Base-by-base conservation (phyloP, 1,140 invertebrate genomes). In the Hypothenemus hampei region DNA sequence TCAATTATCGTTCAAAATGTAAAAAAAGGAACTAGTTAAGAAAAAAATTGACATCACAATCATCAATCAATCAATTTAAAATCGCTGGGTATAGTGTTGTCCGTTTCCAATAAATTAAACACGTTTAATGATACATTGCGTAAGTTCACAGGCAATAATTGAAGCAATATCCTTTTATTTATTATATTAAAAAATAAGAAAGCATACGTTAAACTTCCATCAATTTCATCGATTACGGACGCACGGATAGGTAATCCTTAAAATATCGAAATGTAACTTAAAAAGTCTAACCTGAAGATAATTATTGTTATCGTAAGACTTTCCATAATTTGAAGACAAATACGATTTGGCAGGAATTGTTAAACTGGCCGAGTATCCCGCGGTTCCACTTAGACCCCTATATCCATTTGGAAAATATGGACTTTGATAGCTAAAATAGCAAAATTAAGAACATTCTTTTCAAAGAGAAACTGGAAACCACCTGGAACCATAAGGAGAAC, bases 341-440 rank as follows among this genome's bases (percentile, higher is more conserved):
- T 69, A 57, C 2, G 62, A 37, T 48, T 69, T 71, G 18, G 67
- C 59, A 6, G 69, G 69, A 50, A 70, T 70, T 19, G 68, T 69
- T 16, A 70, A 43, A 56, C 66, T 68, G 20, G 65, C 68, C n/a
- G n/a, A n/a, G 40, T 68, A 69, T 15, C 66, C 65, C 11, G 54
- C 50, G 0, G 60, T 31, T 8, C 62, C 35, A 5, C 52, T 24
- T 23, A 40, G 48, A 20, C 56, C 50, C 23, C 65, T 37, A 44
- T 68, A 68, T 13, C 64, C 62, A 50, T 70, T 70, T 16, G 61
- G 59, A 54, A 66, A 69, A 46, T 70, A 70, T 1, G 69, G 69
- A 56, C 66, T 70, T 50, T 66, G 66, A 35, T 70, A 70, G 26
- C 61, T 70, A 8, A 60, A 67, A 13, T 11, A 8, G 26, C 26